Base-by-base conservation (phyloP, 2,797 vertebrate species). In the Schizopygopsis pylzovi region DNA sequence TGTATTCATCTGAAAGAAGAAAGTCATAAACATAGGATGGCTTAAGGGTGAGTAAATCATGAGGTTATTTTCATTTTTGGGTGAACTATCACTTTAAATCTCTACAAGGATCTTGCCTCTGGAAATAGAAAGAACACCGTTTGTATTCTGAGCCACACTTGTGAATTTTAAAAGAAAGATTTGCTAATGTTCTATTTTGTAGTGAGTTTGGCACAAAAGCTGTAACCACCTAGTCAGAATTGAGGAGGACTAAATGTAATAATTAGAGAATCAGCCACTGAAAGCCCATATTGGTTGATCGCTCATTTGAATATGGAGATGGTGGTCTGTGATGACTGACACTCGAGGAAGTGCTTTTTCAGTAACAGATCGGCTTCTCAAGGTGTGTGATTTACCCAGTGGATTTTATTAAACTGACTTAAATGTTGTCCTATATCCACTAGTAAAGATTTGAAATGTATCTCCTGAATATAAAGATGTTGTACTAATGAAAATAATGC, bases 131-230 rank as follows among this genome's bases (percentile, higher is more conserved):
- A 56, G 33, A 13, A 59, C 39, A 25, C 4, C 4, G 45, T 79
- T 79, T 79, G 70, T 28, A 72, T 82, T 72, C 49, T 28, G 81
- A 91, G 87, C 90, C 92, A 89, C 88, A 89, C 85, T 92, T 88
- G 68, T 92, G 91, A 91, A 94, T 94, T 90, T 91, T 91, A 91
- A 93, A 91, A 90, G 83, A 87, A 85, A 72, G 68, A 77, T 67
- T 88, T 73, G 8, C 70, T 88, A 83, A 88, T 76, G 45, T 59
- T 73, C 8, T 39, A 16, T 61, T 79, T 61, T 61, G 13, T 79
- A 4, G 2, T 10, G 13, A 78, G 22, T 43, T 67, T 25, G 20
- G 41, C 52, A 54, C 28, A 7, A 52, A 28, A 59, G 75, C 3
- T 78, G 37, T 78, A 61, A 79, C 13, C 37, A 61, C 22, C 41